These are phyloP conservation scores for Mamestra brassicae DNA, from an alignment of 2,888 invertebrate genomes.

Conservation along the genomic window DNA sequence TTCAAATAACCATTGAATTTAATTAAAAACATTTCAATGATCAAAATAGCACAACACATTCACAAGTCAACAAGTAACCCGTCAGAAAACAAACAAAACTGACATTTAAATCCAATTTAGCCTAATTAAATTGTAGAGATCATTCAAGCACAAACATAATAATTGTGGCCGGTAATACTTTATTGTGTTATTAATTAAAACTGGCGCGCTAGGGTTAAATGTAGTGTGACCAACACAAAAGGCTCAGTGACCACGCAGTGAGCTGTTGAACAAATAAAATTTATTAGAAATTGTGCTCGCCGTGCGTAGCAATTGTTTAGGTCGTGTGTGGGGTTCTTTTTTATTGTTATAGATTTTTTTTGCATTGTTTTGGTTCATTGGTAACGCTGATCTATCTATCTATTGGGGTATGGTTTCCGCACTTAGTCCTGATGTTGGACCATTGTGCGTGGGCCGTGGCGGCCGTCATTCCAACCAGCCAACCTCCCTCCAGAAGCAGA, in stretches of 20 bases:
- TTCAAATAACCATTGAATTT: too few species aligned
- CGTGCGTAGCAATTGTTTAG: constrained; percentile 48
- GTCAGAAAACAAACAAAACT: constrained; percentile 18
- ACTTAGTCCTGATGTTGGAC: too few species aligned
- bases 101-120: constrained; percentile 14
- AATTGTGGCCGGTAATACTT: constrained; percentile 52
- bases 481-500: too few species aligned
- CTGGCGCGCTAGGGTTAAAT: constrained; percentile 53
- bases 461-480: too few species aligned
- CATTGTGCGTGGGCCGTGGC: too few species aligned
- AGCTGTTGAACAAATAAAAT: constrained; percentile 59
- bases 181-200: constrained; percentile 65
- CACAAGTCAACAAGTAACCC: neutral
- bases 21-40: too few species aligned
- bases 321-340: constrained; percentile 9
- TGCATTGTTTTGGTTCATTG: too few species aligned
- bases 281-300: constrained; percentile 60
- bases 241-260: constrained; percentile 50
- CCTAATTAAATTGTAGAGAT: constrained; percentile 33
- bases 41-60: neutral
- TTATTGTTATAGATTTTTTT: neutral
- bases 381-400: too few species aligned
- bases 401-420: too few species aligned
- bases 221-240: constrained; percentile 62
- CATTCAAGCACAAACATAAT: constrained; percentile 39